Evolutionary conservation across 1,140 invertebrate species (phyloP).

Genomic region (Drosophila pseudoobscura): DNA sequence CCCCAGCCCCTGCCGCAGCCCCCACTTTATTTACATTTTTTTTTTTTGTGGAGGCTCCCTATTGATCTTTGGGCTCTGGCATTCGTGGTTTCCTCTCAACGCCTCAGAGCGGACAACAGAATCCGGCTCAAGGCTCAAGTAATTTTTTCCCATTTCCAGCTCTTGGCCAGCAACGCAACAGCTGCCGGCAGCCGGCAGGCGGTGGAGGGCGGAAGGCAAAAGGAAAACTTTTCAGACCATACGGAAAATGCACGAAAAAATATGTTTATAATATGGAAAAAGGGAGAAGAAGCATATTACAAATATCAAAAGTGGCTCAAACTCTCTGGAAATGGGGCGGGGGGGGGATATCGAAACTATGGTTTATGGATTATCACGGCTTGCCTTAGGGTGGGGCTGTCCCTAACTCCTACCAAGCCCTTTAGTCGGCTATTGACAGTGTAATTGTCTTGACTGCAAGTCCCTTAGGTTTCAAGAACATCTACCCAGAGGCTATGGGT

Average conservation of each 20-base stretch:
- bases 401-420: too few species aligned
- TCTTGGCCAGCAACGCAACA: slow-evolving; percentile 30
- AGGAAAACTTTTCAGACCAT: slow-evolving; percentile 46
- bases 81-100: slow-evolving; percentile 30
- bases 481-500: too few species aligned
- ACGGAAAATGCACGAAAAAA: slow-evolving; percentile 13
- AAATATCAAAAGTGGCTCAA: too few species aligned
- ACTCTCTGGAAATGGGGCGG: too few species aligned
- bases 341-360: too few species aligned
- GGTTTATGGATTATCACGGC: too few species aligned
- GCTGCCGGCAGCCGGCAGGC: slow-evolving; percentile 41
- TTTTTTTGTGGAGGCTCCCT: slow-evolving; percentile 26
- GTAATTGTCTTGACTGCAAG: too few species aligned
- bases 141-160: slow-evolving; percentile 17
- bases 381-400: too few species aligned
- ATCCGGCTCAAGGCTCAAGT: slow-evolving; percentile 28
- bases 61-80: slow-evolving; percentile 59
- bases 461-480: too few species aligned
- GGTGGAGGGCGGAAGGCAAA: slow-evolving; percentile 7
- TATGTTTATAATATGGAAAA: not conserved
- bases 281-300: too few species aligned
- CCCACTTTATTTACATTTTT: slow-evolving; percentile 59
- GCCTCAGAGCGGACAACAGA: slow-evolving; percentile 41
- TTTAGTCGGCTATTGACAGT: too few species aligned
- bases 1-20: slow-evolving; percentile 22